These are phyloP conservation scores for Anas flavirostris DNA, from an alignment of 2,797 vertebrate species.

Conservation along the genomic window DNA sequence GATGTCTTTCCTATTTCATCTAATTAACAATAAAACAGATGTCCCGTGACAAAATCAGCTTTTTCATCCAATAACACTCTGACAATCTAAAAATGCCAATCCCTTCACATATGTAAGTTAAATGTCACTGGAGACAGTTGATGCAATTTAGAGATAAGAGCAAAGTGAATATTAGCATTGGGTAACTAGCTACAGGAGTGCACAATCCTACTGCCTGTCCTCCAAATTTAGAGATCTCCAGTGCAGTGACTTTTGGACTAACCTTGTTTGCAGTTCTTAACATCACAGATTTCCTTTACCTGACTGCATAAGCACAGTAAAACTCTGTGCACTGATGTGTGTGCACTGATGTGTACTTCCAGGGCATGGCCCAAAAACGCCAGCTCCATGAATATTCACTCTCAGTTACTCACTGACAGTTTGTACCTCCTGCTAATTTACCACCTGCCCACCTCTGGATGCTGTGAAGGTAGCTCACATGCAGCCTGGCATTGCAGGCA, in stretches of 20 bases:
- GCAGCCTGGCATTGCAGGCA: background rate
- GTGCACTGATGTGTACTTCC: background rate
- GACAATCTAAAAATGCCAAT: slow-evolving; percentile 79
- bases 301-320: background rate
- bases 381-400: background rate
- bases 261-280: background rate
- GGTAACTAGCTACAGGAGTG: slow-evolving; percentile 64
- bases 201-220: background rate
- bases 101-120: slow-evolving; percentile 77
- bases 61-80: slow-evolving; percentile 74
- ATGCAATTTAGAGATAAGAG: slow-evolving; percentile 75
- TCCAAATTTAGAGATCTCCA: background rate
- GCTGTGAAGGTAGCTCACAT: background rate
- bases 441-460: background rate
- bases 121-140: slow-evolving; percentile 78
- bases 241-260: background rate
- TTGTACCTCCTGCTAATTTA: background rate
- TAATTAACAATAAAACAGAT: slow-evolving; percentile 84
- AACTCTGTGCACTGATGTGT: no score
- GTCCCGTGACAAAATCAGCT: slow-evolving; percentile 73
- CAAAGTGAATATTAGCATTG: slow-evolving; percentile 71
- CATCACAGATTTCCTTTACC: background rate
- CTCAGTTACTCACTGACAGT: background rate
- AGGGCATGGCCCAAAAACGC: background rate
- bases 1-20: slow-evolving; percentile 74